phyloP scores from a whole-genome alignment of 2,113 vertebrate species.

The Planiliza haematocheilus region DNA sequence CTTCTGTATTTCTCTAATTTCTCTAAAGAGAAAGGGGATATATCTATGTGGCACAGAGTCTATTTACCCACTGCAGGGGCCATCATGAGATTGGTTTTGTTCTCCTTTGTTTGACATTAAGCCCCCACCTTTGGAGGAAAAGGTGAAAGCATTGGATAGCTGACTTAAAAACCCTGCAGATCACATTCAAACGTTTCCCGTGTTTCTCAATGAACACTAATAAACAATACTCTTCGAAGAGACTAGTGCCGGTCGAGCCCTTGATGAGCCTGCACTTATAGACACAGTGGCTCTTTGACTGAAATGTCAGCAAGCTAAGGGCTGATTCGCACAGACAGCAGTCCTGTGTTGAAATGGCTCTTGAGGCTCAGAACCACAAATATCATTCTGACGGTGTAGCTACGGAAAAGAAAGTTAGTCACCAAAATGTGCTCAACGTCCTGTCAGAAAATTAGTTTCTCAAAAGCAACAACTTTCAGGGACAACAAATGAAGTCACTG shows the following conservation, averaged over 20 bases:
- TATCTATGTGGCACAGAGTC: background rate
- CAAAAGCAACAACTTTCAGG: too few species aligned
- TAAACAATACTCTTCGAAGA: too few species aligned
- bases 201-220: too few species aligned
- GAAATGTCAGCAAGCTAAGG: background rate
- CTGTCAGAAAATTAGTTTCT: background rate
- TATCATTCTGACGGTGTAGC: background rate
- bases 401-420: background rate
- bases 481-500: too few species aligned
- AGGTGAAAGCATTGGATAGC: background rate
- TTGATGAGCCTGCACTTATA: background rate
- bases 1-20: background rate
- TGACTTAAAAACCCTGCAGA: too few species aligned
- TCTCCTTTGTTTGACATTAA: conserved; percentile 27
- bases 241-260: too few species aligned
- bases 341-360: background rate
- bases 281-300: background rate
- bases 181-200: too few species aligned
- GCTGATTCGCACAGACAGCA: background rate
- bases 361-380: background rate
- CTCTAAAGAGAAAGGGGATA: background rate
- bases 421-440: too few species aligned
- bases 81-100: conserved; percentile 16
- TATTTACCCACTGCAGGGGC: conserved; percentile 20
- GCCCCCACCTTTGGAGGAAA: background rate